These are phyloP conservation scores for Xanthia togata DNA, from an alignment of 2,888 invertebrate genomes.

Conservation along the genomic window DNA sequence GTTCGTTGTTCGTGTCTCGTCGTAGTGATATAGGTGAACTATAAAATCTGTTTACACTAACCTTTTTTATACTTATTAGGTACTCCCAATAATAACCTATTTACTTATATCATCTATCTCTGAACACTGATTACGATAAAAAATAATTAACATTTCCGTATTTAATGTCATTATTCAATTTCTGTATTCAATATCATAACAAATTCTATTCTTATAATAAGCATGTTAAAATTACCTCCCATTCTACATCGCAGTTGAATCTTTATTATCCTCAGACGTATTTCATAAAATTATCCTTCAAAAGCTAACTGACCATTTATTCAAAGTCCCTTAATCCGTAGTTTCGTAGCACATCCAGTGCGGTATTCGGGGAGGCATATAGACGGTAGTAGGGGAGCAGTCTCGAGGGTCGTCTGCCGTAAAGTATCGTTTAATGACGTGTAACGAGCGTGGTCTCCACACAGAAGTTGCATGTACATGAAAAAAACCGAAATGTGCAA, in stretches of 20 bases:
- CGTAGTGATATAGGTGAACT: not conserved
- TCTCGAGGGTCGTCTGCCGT: slow-evolving; percentile 90
- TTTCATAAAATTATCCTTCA: slow-evolving; percentile 31
- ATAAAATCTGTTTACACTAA: not conserved
- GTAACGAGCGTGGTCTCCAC: slow-evolving; percentile 87
- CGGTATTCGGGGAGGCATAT: slow-evolving; percentile 73
- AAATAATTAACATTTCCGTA: not conserved
- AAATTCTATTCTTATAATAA: not conserved
- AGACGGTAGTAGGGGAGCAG: slow-evolving; percentile 77
- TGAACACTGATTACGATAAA: not conserved
- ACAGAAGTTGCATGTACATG: slow-evolving; percentile 80
- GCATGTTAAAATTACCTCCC: not conserved
- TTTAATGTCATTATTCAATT: not conserved
- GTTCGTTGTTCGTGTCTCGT: not conserved
- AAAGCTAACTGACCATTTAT: slow-evolving; percentile 52
- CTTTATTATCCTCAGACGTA: not conserved
- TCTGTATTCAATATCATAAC: not conserved
- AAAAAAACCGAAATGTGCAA: slow-evolving; percentile 69
- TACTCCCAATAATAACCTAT: not conserved
- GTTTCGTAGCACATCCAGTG: slow-evolving; percentile 74
- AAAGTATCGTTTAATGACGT: slow-evolving; percentile 91
- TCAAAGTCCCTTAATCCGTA: slow-evolving; percentile 51
- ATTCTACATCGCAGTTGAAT: not conserved
- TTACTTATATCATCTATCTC: not conserved
- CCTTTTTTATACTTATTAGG: not conserved